These are phyloP conservation scores for Sebastes kiyomatsui DNA, from an alignment of 2,797 vertebrate species.

Conservation along the genomic window DNA sequence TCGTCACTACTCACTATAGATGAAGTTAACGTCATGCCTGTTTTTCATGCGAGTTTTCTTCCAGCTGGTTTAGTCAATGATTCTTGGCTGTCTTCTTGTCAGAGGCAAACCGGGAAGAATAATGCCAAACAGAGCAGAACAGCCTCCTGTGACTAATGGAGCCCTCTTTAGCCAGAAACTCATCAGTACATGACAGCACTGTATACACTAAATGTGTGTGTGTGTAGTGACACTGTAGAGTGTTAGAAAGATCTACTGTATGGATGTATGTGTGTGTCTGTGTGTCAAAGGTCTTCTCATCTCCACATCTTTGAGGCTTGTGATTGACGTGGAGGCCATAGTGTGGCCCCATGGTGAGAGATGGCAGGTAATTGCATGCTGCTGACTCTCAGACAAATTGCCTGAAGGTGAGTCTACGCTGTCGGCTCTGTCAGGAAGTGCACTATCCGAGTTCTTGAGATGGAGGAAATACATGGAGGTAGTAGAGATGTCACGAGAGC, in stretches of 20 bases:
- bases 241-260: constrained; percentile 20
- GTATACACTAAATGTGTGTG: constrained; percentile 22
- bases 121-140: constrained; percentile 48
- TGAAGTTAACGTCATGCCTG: not conserved
- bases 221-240: not conserved
- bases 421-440: constrained; percentile 12
- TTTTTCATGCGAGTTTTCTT: constrained; percentile 11
- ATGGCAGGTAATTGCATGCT: constrained; percentile 66
- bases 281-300: constrained; percentile 47
- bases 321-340: constrained; percentile 57
- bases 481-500: too few species aligned
- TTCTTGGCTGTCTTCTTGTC: constrained; percentile 50
- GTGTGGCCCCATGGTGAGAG: constrained; percentile 36
- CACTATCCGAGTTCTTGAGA: not conserved
- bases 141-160: constrained; percentile 56
- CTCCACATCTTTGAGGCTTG: constrained; percentile 8
- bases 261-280: not conserved
- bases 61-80: constrained; percentile 31
- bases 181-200: constrained; percentile 39
- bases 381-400: constrained; percentile 60
- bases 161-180: constrained; percentile 44
- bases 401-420: constrained; percentile 32
- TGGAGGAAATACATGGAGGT: not conserved
- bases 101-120: constrained; percentile 41
- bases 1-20: not conserved